Evolutionary conservation across 2,888 invertebrate genomes (phyloP).

Genomic region (Camponotus fellah): DNA sequence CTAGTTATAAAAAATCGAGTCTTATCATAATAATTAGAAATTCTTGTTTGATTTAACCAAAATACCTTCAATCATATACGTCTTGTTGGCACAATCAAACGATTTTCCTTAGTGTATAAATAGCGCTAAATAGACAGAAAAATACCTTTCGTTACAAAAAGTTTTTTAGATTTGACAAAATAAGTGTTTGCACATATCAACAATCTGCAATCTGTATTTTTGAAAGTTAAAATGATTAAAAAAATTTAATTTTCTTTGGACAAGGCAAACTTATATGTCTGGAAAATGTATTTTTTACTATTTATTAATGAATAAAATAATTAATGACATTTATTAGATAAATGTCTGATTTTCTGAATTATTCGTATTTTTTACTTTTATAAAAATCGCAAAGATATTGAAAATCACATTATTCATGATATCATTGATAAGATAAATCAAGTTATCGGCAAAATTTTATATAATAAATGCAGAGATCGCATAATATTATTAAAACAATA

Average conservation of each 20-base stretch:
- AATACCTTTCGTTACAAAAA: neutral
- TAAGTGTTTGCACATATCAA: neutral
- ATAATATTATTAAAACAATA: neutral
- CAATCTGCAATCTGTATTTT: neutral
- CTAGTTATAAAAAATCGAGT: no score
- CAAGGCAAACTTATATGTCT: neutral
- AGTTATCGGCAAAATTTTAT: neutral
- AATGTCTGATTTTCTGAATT: conserved; percentile 4
- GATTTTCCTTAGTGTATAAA: neutral
- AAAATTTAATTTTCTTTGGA: neutral
- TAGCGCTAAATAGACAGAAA: neutral
- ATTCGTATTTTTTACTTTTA: neutral
- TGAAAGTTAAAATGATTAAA: neutral
- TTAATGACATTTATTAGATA: neutral
- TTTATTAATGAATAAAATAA: neutral
- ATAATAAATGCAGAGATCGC: neutral
- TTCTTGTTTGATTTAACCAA: no score
- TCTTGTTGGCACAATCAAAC: no score
- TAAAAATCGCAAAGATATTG: neutral
- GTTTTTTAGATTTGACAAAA: neutral
- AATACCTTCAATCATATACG: no score
- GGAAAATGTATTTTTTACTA: neutral
- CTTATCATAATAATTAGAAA: no score
- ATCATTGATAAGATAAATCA: neutral
- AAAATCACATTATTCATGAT: neutral